Conservation (phyloP, 2,797 vertebrate genomes). For the Hyperoplus lanceolatus region DNA sequence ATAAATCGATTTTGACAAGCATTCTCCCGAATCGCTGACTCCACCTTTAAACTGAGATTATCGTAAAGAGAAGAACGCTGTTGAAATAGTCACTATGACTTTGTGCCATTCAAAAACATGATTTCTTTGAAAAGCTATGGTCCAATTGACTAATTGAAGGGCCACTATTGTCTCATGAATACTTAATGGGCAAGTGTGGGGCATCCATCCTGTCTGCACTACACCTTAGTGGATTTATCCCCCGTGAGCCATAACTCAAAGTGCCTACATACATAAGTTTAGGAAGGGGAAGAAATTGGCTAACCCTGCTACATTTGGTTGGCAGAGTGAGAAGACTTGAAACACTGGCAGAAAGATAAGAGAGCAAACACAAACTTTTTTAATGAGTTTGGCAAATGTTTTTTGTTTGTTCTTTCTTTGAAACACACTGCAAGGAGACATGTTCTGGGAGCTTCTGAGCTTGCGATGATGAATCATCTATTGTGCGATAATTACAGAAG, state of each 20-base stretch:
- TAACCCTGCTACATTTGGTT: slow-evolving; percentile 33
- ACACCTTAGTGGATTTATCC: slow-evolving; percentile 45
- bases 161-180: slow-evolving; percentile 51
- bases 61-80: background rate
- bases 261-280: slow-evolving; percentile 43
- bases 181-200: slow-evolving; percentile 36
- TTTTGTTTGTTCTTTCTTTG: background rate
- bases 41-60: background rate
- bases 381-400: slow-evolving; percentile 58
- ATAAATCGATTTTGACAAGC: too few relatives aligned
- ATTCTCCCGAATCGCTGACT: too few relatives aligned
- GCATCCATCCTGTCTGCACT: slow-evolving; percentile 44
- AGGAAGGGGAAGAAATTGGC: slow-evolving; percentile 27
- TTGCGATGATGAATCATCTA: slow-evolving; percentile 47
- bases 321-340: slow-evolving; percentile 21
- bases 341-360: slow-evolving; percentile 39
- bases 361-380: slow-evolving; percentile 49
- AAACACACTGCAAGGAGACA: slow-evolving; percentile 43
- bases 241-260: slow-evolving; percentile 45
- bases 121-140: slow-evolving; percentile 19
- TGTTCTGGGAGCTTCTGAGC: slow-evolving; percentile 37
- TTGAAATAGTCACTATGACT: background rate
- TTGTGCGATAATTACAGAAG: slow-evolving; percentile 58
- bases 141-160: slow-evolving; percentile 42
- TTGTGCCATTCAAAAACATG: slow-evolving; percentile 12